Percentiles rank a stretch among this genome's conserved stretches.
Evolutionary conservation across 2,797 vertebrate species (phyloP).

Genomic region (Dendrocincla tyrannina): DNA sequence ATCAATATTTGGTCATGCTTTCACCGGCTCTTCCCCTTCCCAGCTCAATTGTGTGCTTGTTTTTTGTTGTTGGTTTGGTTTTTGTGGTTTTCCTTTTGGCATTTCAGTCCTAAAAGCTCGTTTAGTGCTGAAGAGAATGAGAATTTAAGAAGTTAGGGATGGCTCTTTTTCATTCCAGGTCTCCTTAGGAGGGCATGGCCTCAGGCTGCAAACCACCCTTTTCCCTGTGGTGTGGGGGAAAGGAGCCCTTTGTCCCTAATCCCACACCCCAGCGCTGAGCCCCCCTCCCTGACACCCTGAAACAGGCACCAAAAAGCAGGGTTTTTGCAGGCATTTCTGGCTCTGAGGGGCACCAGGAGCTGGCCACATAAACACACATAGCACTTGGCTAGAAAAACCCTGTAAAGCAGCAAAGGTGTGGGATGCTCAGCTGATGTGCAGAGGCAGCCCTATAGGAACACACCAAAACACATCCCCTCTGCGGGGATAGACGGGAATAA

Average conservation of each 20-base stretch:
- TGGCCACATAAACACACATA: not conserved
- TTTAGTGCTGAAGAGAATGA: fast-evolving
- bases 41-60: not conserved
- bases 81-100: not conserved
- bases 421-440: not conserved
- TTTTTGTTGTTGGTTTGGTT: not conserved
- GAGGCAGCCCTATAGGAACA: not conserved
- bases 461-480: not conserved
- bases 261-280: too few relatives aligned
- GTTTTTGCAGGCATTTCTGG: not conserved
- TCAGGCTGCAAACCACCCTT: not conserved
- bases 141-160: not conserved
- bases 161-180: not conserved
- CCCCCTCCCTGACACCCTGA: too few relatives aligned
- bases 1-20: fast-evolving
- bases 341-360: not conserved
- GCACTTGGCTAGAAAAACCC: not conserved
- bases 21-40: not conserved
- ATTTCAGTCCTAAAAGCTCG: not conserved
- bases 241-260: not conserved
- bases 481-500: not conserved
- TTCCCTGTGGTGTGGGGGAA: fast-evolving
- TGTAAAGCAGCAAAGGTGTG: fast-evolving
- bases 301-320: not conserved
- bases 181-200: not conserved